Base-by-base conservation (phyloP, 2,113 vertebrate species). In the Microcebus lehilahytsara region DNA sequence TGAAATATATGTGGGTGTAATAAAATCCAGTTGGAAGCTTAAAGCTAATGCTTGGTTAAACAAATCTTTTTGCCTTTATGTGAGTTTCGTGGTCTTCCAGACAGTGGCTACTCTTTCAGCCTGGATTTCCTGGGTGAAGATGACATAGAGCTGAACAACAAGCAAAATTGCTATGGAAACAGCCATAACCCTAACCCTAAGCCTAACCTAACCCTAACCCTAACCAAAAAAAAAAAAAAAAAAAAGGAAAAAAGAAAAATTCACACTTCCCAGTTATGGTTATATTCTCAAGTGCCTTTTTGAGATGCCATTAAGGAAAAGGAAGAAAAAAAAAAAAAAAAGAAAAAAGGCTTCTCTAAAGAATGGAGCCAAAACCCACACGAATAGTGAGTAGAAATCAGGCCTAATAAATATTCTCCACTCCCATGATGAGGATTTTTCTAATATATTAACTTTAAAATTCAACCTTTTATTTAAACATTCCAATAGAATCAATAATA, bases 361-460 rank as follows among this genome's bases (percentile, higher is more conserved):
- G 16, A 13, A 62, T 11, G 13, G 40, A 75, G 5, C 51, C 17
- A 46, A 64, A 46, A 19, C 32, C 20, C 32, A 11, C 5, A 49
- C 5, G 32, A n/a, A n/a, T 1, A 34, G 6, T 46, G 22, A 25
- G 6, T 53, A 64, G 14, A 51, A 3, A 11, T 1, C n/a, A 9
- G 22, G 6, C 56, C 37, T 66, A 64, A 30, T 22, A 37, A 37
- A 64, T 66, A 40, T n/a, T 89, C 32, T 3, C 2, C 7, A 62
- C 3, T 13, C 58, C 9, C 10, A 40, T 19, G n/a, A 6, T 13
- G 5, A 60, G 1, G 2, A 16, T 80, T 14, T 5, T 93, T 16
- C 19, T 56, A 49, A 7, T 37, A 78, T 25, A 53, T 37, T 64
- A 11, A 51, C 64, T 81, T 32, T 77, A 42, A 77, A 49, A 10